These are phyloP conservation scores for Catonia carolina DNA, from an alignment of 2,888 invertebrate species.

Conservation along the genomic window DNA sequence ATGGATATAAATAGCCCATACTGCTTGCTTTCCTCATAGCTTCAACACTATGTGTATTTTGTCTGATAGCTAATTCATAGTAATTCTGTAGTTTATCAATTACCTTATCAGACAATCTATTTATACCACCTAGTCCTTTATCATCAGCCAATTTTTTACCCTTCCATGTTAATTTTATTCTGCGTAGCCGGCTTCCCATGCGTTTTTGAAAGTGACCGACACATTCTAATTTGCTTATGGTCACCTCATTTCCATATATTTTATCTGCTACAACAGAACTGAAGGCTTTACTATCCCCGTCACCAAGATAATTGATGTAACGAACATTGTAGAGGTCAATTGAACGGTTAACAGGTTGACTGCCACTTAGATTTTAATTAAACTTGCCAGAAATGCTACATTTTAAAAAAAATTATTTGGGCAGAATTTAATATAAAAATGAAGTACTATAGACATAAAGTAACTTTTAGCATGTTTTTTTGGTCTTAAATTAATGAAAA, in stretches of 20 bases:
- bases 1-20: constrained; percentile 1
- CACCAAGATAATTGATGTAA: not conserved
- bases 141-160: not conserved
- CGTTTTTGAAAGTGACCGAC: not conserved
- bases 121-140: not conserved
- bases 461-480: too few relatives aligned
- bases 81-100: constrained; percentile 5
- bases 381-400: too few relatives aligned
- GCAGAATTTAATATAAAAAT: too few relatives aligned
- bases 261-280: constrained; percentile 1
- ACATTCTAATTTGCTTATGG: constrained; percentile 1
- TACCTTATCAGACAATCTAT: not conserved
- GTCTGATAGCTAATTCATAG: not conserved
- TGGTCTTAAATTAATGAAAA: too few relatives aligned
- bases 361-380: too few relatives aligned
- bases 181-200: not conserved
- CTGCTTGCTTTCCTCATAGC: not conserved
- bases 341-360: not conserved
- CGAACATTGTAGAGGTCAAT: not conserved
- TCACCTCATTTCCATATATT: not conserved
- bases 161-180: not conserved
- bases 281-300: not conserved
- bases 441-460: too few relatives aligned
- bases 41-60: not conserved
- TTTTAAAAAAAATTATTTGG: too few relatives aligned